Evolutionary conservation across 2,797 vertebrate species (phyloP), one percentile per base, ranked within the genome.

Genomic region (Microcaecilia unicolor): DNA sequence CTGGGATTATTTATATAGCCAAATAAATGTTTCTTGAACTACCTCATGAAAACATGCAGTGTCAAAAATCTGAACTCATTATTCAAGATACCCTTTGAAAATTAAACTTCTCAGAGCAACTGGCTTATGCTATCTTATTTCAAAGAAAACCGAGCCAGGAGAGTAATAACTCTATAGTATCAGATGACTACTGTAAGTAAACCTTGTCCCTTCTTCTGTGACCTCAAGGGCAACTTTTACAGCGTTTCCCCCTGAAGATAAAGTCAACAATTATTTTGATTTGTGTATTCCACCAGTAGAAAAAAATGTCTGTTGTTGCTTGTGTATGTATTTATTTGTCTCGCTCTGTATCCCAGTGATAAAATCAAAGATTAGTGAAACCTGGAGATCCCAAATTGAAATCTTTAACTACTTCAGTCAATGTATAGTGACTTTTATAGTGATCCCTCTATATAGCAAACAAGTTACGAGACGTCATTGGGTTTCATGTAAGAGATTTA

Each of bases 41-140:
- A 60, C 69, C 71, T 60, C 52, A 50, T 72, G 61, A 60, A 61
- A 58, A 50, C 55, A 54, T 61, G 26, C 51, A 43, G 49, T 72
- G 51, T 75, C 75, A 61, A 66, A n/a, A 74, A 72, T 78, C 71
- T 83, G 70, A 74, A 77, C 71, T 72, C 62, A 39, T 72, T 81
- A 78, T 77, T 55, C 31, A 64, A 68, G 58, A 67, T 68, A 68
- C 67, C 41, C 67, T 79, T 78, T 79, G 72, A 75, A 76, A 80
- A 80, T 72, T 70, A 77, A 78, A 60, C 72, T 72, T 76, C 58
- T 78, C 57, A 61, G 55, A 74, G 53, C 55, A 66, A 69, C 67
- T 69, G 51, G 55, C 52, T 61, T 45, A 53, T 53, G 51, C 58
- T 76, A 73, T 85, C 64, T 55, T 44, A 31, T 82, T 83, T 74